Evolutionary conservation across 2,888 invertebrate species (phyloP).

Genomic region (Amiota mariae): DNA sequence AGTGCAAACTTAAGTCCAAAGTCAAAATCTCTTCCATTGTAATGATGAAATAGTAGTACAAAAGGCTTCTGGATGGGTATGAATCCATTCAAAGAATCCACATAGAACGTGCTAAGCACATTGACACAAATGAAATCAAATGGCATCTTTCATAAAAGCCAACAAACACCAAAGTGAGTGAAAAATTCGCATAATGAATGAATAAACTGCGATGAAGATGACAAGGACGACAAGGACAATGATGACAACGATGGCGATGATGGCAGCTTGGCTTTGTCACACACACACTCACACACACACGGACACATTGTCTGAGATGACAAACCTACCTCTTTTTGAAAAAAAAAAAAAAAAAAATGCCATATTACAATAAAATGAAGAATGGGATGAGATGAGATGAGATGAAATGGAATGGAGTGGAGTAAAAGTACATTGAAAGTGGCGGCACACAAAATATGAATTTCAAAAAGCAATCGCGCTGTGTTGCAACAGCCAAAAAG

Average conservation of each 20-base stretch:
- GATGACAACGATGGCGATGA: slow-evolving; percentile 37
- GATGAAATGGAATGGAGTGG: neutral
- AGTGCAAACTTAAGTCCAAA: too few species aligned
- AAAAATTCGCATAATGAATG: slow-evolving; percentile 20
- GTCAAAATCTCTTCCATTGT: too few species aligned
- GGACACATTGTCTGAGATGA: slow-evolving; percentile 37
- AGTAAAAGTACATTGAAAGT: neutral
- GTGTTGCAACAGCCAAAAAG: neutral
- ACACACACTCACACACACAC: slow-evolving; percentile 34
- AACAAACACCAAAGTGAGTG: slow-evolving; percentile 8
- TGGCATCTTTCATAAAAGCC: slow-evolving; percentile 16
- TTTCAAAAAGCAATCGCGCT: slow-evolving; percentile 11
- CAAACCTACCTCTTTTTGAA: too few species aligned
- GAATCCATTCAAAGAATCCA: neutral
- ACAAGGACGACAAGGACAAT: slow-evolving; percentile 19
- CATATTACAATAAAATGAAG: neutral
- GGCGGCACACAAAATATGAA: slow-evolving; percentile 7
- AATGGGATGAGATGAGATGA: neutral
- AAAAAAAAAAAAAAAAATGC: too few species aligned
- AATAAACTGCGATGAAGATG: slow-evolving; percentile 27
- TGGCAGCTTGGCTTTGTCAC: slow-evolving; percentile 43
- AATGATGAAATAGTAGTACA: too few species aligned
- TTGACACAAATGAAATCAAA: slow-evolving; percentile 18
- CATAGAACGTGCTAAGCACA: slow-evolving; percentile 9
- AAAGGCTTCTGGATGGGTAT: too few species aligned